These are phyloP conservation scores for Onychomys torridus DNA, from an alignment of 2,797 vertebrate species.

Conservation along the genomic window DNA sequence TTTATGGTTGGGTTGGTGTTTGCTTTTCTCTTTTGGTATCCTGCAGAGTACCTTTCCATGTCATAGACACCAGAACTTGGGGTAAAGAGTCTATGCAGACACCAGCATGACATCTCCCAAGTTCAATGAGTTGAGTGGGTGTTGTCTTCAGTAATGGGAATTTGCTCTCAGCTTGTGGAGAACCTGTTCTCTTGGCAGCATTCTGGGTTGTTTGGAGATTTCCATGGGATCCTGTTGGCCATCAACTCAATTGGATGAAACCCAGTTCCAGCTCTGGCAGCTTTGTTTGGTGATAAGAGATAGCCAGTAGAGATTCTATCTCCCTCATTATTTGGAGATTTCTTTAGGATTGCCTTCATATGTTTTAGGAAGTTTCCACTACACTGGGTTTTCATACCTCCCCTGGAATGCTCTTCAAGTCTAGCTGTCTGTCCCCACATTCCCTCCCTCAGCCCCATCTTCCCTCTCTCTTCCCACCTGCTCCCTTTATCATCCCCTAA, in stretches of 20 bases:
- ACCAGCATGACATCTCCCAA: too few species aligned
- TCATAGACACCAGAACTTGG: not conserved
- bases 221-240: not conserved
- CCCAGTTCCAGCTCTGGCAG: not conserved
- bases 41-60: not conserved
- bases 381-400: too few species aligned
- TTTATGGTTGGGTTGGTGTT: not conserved
- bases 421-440: not conserved
- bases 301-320: not conserved
- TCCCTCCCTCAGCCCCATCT: not conserved
- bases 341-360: not conserved
- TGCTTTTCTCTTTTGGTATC: not conserved
- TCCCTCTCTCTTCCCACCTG: not conserved
- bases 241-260: not conserved
- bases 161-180: not conserved
- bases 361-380: not conserved
- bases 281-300: not conserved
- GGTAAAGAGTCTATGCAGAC: not conserved
- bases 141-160: not conserved
- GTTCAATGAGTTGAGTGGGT: not conserved
- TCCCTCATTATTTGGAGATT: not conserved
- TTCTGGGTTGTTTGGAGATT: not conserved
- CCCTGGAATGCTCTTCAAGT: not conserved
- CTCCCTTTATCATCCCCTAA: too few species aligned
- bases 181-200: not conserved